These are phyloP conservation scores for Thecocarcelia acutangulata DNA, from an alignment of 2,888 invertebrate genomes.

Conservation along the genomic window DNA sequence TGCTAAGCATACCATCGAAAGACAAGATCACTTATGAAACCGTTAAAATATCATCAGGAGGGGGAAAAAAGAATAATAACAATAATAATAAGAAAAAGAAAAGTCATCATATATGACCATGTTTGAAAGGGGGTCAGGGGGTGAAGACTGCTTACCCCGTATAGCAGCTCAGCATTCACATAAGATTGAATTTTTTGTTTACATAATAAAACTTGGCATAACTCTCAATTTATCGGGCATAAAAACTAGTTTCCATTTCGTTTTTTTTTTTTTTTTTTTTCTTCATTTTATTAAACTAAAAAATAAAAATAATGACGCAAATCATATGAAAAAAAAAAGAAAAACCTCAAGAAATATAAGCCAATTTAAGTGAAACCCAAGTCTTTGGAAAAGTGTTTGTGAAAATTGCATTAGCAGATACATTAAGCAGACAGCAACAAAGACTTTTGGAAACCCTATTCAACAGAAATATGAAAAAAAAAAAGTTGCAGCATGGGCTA, in stretches of 20 bases:
- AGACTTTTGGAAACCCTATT: not conserved
- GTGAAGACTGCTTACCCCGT: not conserved
- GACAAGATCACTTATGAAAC: conserved; percentile 69
- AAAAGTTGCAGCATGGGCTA: too few species aligned
- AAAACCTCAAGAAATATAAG: conserved; percentile 50
- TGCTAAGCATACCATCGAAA: conserved; percentile 25
- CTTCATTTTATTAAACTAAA: conserved; percentile 13
- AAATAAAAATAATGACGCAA: conserved; percentile 13
- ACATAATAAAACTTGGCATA: conserved; percentile 56
- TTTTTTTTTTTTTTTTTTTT: conserved; percentile 19
- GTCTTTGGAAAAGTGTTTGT: conserved; percentile 3
- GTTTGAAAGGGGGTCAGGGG: conserved; percentile 35
- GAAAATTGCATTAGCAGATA: not conserved
- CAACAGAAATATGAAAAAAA: too few species aligned
- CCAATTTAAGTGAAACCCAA: conserved; percentile 35
- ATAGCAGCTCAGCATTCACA: not conserved
- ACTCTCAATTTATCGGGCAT: conserved; percentile 63
- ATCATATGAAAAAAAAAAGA: conserved; percentile 35
- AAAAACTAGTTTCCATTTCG: conserved; percentile 60
- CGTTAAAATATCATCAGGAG: not conserved
- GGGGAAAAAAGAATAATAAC: too few species aligned
- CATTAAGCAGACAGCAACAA: too few species aligned
- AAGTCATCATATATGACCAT: conserved; percentile 35
- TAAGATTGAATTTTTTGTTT: conserved; percentile 39
- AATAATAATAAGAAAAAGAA: conserved; percentile 21